Evolutionary conservation across 2,113 vertebrate genomes (phyloP), one percentile per base, ranked within the genome.

Genomic region (Phrynosoma platyrhinos): DNA sequence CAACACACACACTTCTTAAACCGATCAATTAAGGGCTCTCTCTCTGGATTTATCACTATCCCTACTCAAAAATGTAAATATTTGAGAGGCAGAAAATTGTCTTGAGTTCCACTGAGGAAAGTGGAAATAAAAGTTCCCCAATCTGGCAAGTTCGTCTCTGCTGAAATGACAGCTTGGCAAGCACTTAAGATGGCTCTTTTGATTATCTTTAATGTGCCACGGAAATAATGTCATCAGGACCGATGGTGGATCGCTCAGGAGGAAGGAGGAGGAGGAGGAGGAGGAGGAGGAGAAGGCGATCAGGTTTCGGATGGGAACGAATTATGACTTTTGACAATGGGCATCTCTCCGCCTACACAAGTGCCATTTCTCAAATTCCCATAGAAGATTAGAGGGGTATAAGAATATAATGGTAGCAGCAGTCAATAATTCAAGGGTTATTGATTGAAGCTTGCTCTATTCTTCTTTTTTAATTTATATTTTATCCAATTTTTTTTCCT

Each of bases 351-450:
- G 91, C 90, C 91, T 88, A 88, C 79, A 80, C 90, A 94, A 87
- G 83, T 82, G 89, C 92, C 79, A 91, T 82, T 53, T 84, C 76
- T 53, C 30, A 85, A 93, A 93, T 93, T 92, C 93, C 92, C 93
- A 27, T 91, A 55, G 89, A 78, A 91, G 94, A 89, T 83, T 92
- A 93, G 91, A 82, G 88, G 80, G 80, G 92, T 74, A 87, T 82
- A 89, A 88, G 91, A 66, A 90, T 62, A 91, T 92, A 93, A 94
- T 90, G 95, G 93, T 92, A 83, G 93, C 76, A 94, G 76, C 88
- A 92, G 95, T 95, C 95, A 91, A 94, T 96, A 96, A 95, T 93
- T 94, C 96, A 93, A 91, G 94, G 90, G 89, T 92, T 96, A 96
- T 95, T 93, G 96, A 96, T 93, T 95, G 92, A 92, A 95, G 92